phyloP scores from a whole-genome alignment of 2,888 invertebrate species.

The Polymixis lichenea region DNA sequence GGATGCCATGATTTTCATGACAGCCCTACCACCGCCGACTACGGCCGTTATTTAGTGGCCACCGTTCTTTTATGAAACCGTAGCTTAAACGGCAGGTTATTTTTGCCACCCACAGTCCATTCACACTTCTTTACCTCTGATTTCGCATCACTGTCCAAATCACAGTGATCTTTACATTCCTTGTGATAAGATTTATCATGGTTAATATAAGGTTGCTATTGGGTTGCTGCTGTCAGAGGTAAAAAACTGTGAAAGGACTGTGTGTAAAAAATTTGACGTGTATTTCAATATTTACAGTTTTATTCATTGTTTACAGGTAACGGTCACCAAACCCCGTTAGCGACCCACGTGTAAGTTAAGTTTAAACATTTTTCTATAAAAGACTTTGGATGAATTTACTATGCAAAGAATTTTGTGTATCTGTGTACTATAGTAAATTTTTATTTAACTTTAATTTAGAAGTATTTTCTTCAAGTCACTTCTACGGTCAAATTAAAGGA shows the following conservation, averaged over 20 bases:
- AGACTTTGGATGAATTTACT: slow-evolving; percentile 70
- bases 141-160: no score
- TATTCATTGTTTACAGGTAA: slow-evolving; percentile 81
- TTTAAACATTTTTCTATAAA: slow-evolving; percentile 65
- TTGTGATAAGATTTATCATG: no score
- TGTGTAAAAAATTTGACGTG: neutral
- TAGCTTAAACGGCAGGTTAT: neutral
- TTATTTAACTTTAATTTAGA: slow-evolving; percentile 59
- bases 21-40: neutral
- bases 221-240: no score
- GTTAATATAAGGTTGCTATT: no score
- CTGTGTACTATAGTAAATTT: slow-evolving; percentile 51
- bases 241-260: no score
- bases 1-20: neutral
- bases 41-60: neutral
- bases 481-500: slow-evolving; percentile 63
- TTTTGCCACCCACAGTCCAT: neutral
- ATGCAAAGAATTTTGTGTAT: slow-evolving; percentile 51
- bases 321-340: slow-evolving; percentile 87
- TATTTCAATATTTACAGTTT: slow-evolving; percentile 1
- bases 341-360: slow-evolving; percentile 91
- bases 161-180: no score
- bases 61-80: neutral
- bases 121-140: no score
- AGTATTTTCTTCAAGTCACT: slow-evolving; percentile 52